phyloP scores from a whole-genome alignment of 2,113 vertebrate species.

The Anarhynchus alexandrinus region DNA sequence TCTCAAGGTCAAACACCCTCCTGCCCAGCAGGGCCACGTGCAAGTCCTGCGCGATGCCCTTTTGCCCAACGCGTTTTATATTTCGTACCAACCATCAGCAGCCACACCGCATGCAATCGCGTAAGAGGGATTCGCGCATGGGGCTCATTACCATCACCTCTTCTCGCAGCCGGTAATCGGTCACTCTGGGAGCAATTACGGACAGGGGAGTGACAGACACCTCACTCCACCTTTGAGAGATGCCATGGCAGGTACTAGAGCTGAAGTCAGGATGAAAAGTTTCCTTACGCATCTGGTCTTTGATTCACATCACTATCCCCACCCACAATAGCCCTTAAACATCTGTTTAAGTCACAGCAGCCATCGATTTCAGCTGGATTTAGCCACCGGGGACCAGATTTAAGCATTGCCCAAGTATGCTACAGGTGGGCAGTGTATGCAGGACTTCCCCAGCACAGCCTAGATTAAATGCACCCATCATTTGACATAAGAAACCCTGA shows the following conservation, averaged over 20 bases:
- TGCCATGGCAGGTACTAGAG: background rate
- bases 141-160: background rate
- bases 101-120: rapidly evolving
- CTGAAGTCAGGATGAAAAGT: background rate
- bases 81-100: background rate
- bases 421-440: background rate
- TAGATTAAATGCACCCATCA: rapidly evolving
- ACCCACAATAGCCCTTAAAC: background rate
- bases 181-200: background rate
- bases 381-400: background rate
- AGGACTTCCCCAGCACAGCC: background rate
- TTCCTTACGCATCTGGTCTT: background rate
- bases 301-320: background rate
- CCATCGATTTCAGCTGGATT: background rate
- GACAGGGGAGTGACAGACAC: background rate
- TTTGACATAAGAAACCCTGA: background rate
- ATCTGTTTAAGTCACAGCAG: background rate
- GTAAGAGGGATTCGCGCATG: rapidly evolving
- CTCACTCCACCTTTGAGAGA: background rate
- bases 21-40: background rate
- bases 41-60: rapidly evolving
- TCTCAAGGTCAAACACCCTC: background rate
- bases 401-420: background rate
- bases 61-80: rapidly evolving
- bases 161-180: background rate